Conservation (phyloP, 2,113 vertebrate species). For the Jacana jacana region DNA sequence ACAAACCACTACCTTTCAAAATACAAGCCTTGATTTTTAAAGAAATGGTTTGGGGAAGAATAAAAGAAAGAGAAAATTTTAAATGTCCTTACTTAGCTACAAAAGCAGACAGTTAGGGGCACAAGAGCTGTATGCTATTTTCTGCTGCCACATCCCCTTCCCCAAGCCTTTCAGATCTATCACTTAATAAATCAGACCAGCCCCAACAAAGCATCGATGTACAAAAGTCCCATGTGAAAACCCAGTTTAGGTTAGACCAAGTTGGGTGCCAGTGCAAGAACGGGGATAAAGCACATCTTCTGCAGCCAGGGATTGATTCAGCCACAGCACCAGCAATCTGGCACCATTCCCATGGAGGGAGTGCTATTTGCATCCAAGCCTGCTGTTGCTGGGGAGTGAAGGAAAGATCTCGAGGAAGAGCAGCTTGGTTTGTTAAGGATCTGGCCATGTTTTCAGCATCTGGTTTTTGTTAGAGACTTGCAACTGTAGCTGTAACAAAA, state of each 20-base stretch:
- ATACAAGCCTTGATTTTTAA: background rate
- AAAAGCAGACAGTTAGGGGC: background rate
- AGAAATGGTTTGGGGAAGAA: background rate
- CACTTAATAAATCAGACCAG: background rate
- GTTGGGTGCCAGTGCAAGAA: background rate
- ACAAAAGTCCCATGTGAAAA: background rate
- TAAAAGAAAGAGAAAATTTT: background rate
- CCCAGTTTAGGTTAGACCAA: background rate
- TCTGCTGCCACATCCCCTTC: background rate
- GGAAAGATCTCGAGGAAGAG: background rate
- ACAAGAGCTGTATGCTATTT: background rate
- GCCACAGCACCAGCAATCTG: background rate
- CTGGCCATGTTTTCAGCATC: background rate
- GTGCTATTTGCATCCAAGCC: background rate
- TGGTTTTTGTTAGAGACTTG: background rate
- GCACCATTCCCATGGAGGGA: fast-evolving
- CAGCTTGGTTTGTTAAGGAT: background rate
- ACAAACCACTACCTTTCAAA: background rate
- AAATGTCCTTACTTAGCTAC: background rate
- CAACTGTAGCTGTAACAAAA: background rate
- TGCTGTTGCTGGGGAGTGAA: background rate
- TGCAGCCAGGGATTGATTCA: fast-evolving
- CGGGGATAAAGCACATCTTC: background rate
- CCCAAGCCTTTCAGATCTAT: background rate
- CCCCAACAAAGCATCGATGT: background rate